phyloP scores from a whole-genome alignment of 2,888 invertebrate genomes.

The Drosophila setosimentum region DNA sequence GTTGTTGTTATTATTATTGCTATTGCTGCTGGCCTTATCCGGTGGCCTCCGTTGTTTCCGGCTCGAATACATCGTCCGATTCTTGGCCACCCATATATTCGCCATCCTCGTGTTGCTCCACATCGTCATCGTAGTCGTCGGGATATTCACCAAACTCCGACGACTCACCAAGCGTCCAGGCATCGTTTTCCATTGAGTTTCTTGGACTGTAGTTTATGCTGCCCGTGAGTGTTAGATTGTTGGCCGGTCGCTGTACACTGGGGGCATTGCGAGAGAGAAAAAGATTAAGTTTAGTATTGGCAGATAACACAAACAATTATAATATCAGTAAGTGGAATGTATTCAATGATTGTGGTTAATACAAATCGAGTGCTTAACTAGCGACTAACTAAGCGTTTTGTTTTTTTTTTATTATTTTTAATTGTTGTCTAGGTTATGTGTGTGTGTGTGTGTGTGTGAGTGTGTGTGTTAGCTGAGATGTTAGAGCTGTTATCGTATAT shows the following conservation, averaged over 20 bases:
- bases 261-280: not conserved
- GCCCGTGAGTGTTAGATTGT: conserved; percentile 74
- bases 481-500: conserved; percentile 12
- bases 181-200: conserved; percentile 78
- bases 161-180: conserved; percentile 77
- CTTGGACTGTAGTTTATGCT: conserved; percentile 68
- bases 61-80: conserved; percentile 67
- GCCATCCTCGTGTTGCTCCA: conserved; percentile 42
- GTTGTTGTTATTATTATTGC: not conserved
- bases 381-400: conserved; percentile 68
- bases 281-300: not conserved
- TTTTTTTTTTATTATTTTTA: not conserved
- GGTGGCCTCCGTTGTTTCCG: conserved; percentile 47
- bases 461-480: conserved; percentile 27
- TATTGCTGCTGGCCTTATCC: conserved; percentile 26
- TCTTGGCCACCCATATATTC: conserved; percentile 57
- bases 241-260: conserved; percentile 67
- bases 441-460: conserved; percentile 29
- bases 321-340: conserved; percentile 11
- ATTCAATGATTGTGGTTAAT: conserved; percentile 45
- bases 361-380: conserved; percentile 57
- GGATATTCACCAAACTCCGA: conserved; percentile 72
- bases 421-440: conserved; percentile 42
- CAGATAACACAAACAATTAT: not conserved
- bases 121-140: conserved; percentile 67